Evolutionary conservation across 1,140 invertebrate genomes (phyloP).

Genomic region (Eubasilissa regina): DNA sequence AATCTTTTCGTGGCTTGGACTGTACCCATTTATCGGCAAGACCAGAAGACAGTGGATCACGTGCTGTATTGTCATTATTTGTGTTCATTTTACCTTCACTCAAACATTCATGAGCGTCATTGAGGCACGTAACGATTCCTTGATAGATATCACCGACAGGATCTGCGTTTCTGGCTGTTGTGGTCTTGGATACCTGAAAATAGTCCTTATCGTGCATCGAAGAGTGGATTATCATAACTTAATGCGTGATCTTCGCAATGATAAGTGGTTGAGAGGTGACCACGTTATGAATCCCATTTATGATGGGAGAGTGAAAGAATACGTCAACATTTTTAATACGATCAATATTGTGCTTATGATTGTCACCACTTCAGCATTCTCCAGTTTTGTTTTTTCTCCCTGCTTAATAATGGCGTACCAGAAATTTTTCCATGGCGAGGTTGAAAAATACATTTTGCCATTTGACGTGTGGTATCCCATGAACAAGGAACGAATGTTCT

Average conservation of each 20-base stretch:
- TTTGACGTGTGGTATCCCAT: constrained; percentile 25
- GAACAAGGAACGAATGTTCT: constrained; percentile 14
- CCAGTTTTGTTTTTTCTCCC: constrained; percentile 8
- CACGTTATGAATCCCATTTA: background rate
- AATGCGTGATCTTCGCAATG: background rate
- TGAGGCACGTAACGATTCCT: background rate
- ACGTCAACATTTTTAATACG: background rate
- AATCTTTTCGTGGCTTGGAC: background rate
- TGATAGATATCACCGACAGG: constrained; percentile 28
- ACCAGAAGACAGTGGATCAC: background rate
- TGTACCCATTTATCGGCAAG: constrained; percentile 23
- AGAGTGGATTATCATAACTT: background rate
- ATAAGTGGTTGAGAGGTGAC: background rate
- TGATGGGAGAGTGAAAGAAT: background rate
- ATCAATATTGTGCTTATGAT: constrained; percentile 5
- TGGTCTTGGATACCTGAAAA: constrained; percentile 5
- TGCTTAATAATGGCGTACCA: constrained; percentile 33
- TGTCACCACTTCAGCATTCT: background rate
- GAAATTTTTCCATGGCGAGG: constrained; percentile 4
- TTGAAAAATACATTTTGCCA: constrained; percentile 6
- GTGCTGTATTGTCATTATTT: background rate
- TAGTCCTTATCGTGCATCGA: background rate
- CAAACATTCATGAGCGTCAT: constrained; percentile 1
- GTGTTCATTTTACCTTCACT: background rate
- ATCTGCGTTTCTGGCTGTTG: background rate